Evolutionary conservation across 53 echinoderm and acorn worm species (phyloP).

Genomic region (Stichopus horrens): DNA sequence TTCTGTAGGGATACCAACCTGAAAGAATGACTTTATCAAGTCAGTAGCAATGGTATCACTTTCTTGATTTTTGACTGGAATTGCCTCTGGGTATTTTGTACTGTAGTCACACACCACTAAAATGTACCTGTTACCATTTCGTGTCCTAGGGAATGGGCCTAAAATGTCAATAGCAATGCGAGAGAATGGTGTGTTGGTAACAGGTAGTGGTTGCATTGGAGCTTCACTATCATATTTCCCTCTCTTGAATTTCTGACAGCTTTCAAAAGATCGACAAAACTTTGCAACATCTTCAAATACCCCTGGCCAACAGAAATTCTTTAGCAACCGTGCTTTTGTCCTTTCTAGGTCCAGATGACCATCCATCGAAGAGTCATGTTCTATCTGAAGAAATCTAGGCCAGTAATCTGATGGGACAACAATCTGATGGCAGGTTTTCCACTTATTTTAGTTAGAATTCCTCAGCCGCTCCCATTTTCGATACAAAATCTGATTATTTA

Average conservation of each 20-base stretch:
- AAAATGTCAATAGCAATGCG: conserved; percentile 55
- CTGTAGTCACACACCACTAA: conserved; percentile 55
- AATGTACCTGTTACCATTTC: conserved; percentile 44
- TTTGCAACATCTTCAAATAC: neutral
- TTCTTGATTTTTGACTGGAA: conserved; percentile 44
- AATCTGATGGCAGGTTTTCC: neutral
- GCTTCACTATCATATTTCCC: neutral
- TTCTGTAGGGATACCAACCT: conserved; percentile 54
- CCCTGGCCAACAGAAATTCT: conserved; percentile 1
- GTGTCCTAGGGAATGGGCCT: conserved; percentile 42
- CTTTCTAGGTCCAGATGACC: neutral
- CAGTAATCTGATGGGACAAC: neutral
- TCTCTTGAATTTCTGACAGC: too few relatives aligned
- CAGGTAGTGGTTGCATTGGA: conserved; percentile 40
- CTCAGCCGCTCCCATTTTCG: neutral
- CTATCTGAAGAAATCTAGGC: neutral
- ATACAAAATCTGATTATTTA: too few relatives aligned
- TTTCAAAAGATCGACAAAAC: neutral
- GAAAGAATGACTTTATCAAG: conserved; percentile 35
- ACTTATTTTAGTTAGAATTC: neutral
- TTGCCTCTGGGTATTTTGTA: conserved; percentile 57
- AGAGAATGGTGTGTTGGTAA: conserved; percentile 49
- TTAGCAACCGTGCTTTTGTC: neutral
- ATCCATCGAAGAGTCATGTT: neutral
- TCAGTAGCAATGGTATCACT: conserved; percentile 43